phyloP scores from a whole-genome alignment of 1,140 invertebrate genomes.

The Papilio xuthus region DNA sequence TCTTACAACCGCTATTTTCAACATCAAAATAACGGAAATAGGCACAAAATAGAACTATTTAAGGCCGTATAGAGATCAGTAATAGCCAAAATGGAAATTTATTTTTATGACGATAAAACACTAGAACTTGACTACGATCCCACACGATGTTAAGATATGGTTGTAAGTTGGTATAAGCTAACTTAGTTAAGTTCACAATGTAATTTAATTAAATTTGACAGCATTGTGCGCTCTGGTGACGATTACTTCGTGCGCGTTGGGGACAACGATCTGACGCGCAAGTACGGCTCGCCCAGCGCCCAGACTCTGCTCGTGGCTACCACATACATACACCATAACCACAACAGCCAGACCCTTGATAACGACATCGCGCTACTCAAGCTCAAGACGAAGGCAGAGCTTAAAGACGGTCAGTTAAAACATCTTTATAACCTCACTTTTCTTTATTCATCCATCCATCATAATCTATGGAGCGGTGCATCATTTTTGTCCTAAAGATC shows the following conservation, averaged over 20 bases:
- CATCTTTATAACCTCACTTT: background rate
- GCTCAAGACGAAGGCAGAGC: slow-evolving; percentile 93
- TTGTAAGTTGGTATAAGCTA: background rate
- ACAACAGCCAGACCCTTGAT: slow-evolving; percentile 97
- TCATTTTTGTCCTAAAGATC: too few species aligned
- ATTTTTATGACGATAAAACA: too few species aligned
- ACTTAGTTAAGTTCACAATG: background rate
- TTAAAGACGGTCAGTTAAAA: slow-evolving; percentile 85
- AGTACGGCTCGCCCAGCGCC: slow-evolving; percentile 92
- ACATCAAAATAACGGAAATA: too few species aligned
- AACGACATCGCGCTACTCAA: slow-evolving; percentile 98
- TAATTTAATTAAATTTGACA: slow-evolving; percentile 71
- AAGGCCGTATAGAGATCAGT: too few species aligned
- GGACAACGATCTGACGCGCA: slow-evolving; percentile 94
- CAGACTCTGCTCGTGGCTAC: slow-evolving; percentile 94
- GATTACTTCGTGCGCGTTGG: slow-evolving; percentile 95
- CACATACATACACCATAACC: slow-evolving; percentile 98
- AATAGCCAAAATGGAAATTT: too few species aligned
- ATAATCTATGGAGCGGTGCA: too few species aligned
- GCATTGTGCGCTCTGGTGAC: slow-evolving; percentile 94
- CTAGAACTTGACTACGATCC: too few species aligned
- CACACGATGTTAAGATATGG: too few species aligned
- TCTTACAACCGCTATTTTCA: too few species aligned
- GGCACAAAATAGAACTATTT: too few species aligned
- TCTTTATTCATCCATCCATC: background rate